phyloP scores from a whole-genome alignment of 2,888 invertebrate species.

The Poecilobothrus nobilitatus region DNA sequence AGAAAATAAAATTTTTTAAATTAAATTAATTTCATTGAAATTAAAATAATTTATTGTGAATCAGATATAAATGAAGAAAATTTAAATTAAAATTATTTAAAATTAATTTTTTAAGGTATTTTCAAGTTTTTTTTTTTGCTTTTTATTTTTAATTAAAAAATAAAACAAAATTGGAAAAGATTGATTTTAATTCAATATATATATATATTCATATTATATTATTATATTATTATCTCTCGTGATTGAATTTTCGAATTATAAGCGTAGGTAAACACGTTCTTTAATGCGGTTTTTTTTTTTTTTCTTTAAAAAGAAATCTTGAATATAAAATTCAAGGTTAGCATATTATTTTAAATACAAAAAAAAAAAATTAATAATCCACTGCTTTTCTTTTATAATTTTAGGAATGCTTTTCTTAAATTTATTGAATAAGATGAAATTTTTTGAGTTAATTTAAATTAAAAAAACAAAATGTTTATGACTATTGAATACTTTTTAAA shows the following conservation, averaged over 20 bases:
- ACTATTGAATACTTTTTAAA: too few species aligned
- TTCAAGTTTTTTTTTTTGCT: too few species aligned
- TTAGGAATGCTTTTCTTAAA: too few species aligned
- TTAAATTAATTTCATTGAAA: not conserved
- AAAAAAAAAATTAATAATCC: not conserved
- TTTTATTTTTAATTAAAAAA: too few species aligned
- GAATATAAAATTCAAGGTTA: not conserved
- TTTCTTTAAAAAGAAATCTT: not conserved
- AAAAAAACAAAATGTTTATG: too few species aligned
- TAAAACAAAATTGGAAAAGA: too few species aligned
- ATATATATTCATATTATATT: too few species aligned
- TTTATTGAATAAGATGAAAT: too few species aligned
- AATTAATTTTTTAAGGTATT: not conserved
- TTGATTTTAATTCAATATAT: too few species aligned
- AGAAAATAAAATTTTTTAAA: not conserved
- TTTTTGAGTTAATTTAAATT: too few species aligned
- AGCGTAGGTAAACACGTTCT: not conserved
- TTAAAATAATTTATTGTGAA: too few species aligned
- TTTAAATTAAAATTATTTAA: not conserved
- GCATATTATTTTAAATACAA: not conserved
- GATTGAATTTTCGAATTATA: not conserved
- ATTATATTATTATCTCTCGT: not conserved
- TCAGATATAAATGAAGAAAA: not conserved
- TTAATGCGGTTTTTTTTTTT: not conserved
- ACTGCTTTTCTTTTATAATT: too few species aligned